Evolutionary conservation across 2,113 vertebrate species (phyloP).

Genomic region (Okapia johnstoni): DNA sequence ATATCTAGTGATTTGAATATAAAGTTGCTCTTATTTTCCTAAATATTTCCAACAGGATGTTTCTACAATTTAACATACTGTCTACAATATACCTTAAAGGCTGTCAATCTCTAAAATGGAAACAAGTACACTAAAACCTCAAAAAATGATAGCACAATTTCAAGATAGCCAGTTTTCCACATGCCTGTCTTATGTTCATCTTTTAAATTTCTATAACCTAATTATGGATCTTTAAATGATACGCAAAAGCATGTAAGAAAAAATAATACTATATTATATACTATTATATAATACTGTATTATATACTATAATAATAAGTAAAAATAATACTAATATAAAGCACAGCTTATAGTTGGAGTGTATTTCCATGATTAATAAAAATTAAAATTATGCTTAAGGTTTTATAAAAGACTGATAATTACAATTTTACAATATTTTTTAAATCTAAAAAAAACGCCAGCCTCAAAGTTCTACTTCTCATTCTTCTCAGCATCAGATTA

Average conservation of each 20-base stretch:
- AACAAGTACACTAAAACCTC: constrained; percentile 61
- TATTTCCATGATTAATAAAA: neutral
- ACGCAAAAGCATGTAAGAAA: neutral
- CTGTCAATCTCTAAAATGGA: constrained; percentile 69
- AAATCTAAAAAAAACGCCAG: neutral
- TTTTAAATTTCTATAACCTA: neutral
- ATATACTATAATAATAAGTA: neutral
- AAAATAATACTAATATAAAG: neutral
- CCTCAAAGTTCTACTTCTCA: neutral
- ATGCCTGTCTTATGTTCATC: neutral
- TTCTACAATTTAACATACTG: constrained; percentile 70
- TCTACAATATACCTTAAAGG: constrained; percentile 67
- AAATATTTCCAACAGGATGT: constrained; percentile 71
- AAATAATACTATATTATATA: neutral
- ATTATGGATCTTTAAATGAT: neutral
- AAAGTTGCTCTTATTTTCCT: constrained; percentile 56
- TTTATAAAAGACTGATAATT: neutral
- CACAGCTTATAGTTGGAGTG: neutral
- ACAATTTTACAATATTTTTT: neutral
- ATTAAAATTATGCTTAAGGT: neutral
- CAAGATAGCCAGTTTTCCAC: constrained; percentile 63
- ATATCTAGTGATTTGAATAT: constrained; percentile 64
- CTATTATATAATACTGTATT: too few relatives aligned
- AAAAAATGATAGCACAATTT: constrained; percentile 68
- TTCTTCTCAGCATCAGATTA: neutral